Base-by-base conservation (phyloP, 2,113 vertebrate species). In the Antigone vipio region DNA sequence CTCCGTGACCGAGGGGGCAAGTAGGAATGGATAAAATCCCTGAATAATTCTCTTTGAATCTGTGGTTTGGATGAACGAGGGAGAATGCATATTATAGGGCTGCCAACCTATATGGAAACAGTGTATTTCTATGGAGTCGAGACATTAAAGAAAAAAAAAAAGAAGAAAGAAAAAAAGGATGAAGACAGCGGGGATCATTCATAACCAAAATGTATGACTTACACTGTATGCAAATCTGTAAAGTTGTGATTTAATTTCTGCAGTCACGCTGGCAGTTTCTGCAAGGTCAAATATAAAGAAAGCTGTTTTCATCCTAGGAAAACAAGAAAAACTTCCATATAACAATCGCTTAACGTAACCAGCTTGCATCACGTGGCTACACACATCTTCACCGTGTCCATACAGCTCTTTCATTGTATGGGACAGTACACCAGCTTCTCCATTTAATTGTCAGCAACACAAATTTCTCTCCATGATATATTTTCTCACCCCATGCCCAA, bases 211-310 rank as follows among this genome's bases (percentile, higher is more conserved):
- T 2, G 5, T 1, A 76, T 5, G 45, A 98, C 98, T 95, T 98
- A 99, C 99, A 2, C 97, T 91, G 95, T 99, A 99, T 1, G 99
- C 98, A 11, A 98, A 97, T 11, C 98, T 97, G 97, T 99, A 99
- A 80, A 99, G 98, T 29, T 98, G 98, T 71, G 97, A 94, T 93
- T 98, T 99, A 56, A 95, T 95, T 34, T 98, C 96, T 53, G 97
- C 96, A 76, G 98, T 95, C 91, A 98, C 91, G 29, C 94, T 95
- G 84, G 92, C 88, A 4, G 60, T 97, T 89, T 99, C 99, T 66
- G 99, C 99, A 81, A 99, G 98, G 97, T 98, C 99, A 95, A 99
- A 99, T 96, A 99, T 98, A 96, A 99, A 99, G 98, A 99, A 99
- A 34, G 99, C 98, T 11, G 98, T 99, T 97, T 99, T 99, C 98